Percentiles rank a stretch among this genome's conserved stretches.
phyloP scores from a whole-genome alignment of 1,140 invertebrate genomes.

The Calliopsis andreniformis region DNA sequence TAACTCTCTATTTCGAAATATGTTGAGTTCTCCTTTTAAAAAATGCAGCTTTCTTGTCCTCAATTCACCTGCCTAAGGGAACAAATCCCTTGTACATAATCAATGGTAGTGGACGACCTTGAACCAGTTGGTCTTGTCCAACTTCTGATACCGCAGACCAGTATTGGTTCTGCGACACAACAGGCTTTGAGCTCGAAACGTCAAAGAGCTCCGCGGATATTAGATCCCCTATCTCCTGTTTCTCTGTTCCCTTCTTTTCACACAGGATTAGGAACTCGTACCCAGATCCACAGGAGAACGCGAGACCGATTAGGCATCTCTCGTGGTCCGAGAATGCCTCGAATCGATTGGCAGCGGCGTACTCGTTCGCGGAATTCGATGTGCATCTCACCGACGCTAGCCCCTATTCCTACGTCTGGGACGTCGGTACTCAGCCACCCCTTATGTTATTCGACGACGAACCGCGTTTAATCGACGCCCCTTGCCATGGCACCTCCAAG shows the following conservation, averaged over 20 bases:
- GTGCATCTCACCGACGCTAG: constrained; percentile 66
- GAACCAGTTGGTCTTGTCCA: constrained; percentile 24
- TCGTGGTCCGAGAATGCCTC: constrained; percentile 93
- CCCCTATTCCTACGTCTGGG: constrained; percentile 93
- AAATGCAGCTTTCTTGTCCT: too few relatives aligned
- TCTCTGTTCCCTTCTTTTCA: constrained; percentile 4
- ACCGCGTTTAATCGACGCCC: not conserved
- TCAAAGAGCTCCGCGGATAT: not conserved
- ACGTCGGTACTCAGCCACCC: constrained; percentile 85
- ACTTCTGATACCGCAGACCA: not conserved
- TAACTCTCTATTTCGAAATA: too few relatives aligned
- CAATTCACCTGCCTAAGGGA: too few relatives aligned
- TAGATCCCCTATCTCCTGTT: not conserved
- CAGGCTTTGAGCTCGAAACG: not conserved
- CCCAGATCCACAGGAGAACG: constrained; percentile 84
- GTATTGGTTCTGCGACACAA: not conserved
- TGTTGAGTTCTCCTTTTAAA: too few relatives aligned
- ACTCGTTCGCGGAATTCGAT: constrained; percentile 92
- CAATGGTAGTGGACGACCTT: too few relatives aligned
- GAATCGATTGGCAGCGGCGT: constrained; percentile 91
- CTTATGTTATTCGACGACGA: constrained; percentile 1
- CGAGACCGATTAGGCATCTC: constrained; percentile 89
- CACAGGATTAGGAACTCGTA: constrained; percentile 71
- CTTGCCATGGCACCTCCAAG: not conserved
- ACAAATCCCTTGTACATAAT: too few relatives aligned